Evolutionary conservation across 2,888 invertebrate species (phyloP).

Genomic region (Nematopogon swammerdamellus): DNA sequence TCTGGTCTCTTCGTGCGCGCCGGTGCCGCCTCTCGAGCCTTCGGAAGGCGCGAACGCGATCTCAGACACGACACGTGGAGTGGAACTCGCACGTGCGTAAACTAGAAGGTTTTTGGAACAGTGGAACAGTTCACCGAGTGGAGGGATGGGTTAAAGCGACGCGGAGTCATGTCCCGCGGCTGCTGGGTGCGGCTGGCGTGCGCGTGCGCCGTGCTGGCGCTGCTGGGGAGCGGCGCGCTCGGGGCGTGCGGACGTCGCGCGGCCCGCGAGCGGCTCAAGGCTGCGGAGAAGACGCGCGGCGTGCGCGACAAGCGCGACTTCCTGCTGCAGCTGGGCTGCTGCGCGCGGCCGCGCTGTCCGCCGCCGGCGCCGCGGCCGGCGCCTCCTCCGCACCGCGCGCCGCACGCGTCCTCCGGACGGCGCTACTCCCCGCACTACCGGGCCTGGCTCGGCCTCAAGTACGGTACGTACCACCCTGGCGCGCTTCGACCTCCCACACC

Average conservation of each 20-base stretch:
- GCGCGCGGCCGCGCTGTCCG: slow-evolving; percentile 27
- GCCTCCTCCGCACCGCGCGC: slow-evolving; percentile 20
- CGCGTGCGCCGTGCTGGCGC: slow-evolving; percentile 14
- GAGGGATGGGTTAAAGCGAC: background rate
- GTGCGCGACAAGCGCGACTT: slow-evolving; percentile 42
- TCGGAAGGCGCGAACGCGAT: background rate
- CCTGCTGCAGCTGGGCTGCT: slow-evolving; percentile 24
- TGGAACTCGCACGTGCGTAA: background rate
- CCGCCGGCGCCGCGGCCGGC: slow-evolving; percentile 20
- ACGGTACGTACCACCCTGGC: slow-evolving; percentile 24
- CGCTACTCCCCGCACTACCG: slow-evolving; percentile 43
- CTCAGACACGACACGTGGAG: background rate
- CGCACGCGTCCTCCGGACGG: background rate
- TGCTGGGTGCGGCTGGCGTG: slow-evolving; percentile 11
- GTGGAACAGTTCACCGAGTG: background rate
- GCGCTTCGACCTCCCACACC: background rate
- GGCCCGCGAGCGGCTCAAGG: slow-evolving; percentile 41
- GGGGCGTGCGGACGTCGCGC: slow-evolving; percentile 38
- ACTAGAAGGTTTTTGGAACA: background rate
- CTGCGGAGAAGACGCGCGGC: slow-evolving; percentile 44
- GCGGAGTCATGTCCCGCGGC: slow-evolving; percentile 11
- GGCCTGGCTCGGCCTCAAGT: slow-evolving; percentile 43
- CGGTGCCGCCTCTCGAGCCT: no score
- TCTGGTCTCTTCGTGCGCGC: background rate
- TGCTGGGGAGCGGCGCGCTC: slow-evolving; percentile 18